phyloP scores from a whole-genome alignment of 2,888 invertebrate genomes.

The Thymelicus acteon region DNA sequence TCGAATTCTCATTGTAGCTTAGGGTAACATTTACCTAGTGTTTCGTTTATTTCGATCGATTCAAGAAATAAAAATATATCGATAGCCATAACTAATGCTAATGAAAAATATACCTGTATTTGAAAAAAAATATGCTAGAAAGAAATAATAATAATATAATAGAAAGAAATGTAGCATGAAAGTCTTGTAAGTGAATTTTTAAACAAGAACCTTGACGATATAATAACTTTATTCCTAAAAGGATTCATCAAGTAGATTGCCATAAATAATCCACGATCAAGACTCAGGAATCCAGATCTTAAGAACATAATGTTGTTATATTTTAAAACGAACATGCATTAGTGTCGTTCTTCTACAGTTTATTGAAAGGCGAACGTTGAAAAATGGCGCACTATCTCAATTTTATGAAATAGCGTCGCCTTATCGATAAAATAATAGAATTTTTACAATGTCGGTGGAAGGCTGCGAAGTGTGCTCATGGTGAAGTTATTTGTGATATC shows the following conservation, averaged over 20 bases:
- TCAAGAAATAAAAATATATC: too few relatives aligned
- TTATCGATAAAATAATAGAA: conserved; percentile 37
- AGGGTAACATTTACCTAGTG: too few relatives aligned
- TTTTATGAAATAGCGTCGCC: conserved; percentile 59
- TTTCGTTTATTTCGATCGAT: too few relatives aligned
- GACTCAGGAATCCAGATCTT: conserved; percentile 23
- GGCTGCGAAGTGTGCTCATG: conserved; percentile 2
- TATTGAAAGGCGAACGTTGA: conserved; percentile 60
- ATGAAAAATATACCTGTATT: too few relatives aligned
- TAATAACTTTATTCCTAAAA: conserved; percentile 7
- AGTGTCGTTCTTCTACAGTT: conserved; percentile 56
- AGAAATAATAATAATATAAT: too few relatives aligned
- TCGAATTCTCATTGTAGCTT: too few relatives aligned
- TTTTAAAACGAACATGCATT: conserved; percentile 62
- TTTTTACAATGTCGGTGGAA: conserved; percentile 8
- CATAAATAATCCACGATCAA: conserved; percentile 28
- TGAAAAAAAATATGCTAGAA: too few relatives aligned
- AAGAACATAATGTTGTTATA: conserved; percentile 45
- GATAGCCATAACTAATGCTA: too few relatives aligned
- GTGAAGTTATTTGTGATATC: conserved; percentile 7
- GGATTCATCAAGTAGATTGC: neutral
- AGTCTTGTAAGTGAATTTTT: too few relatives aligned
- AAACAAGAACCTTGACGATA: too few relatives aligned
- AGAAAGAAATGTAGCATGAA: too few relatives aligned
- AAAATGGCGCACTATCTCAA: conserved; percentile 53